A percentile compares a stretch with the other conserved stretches of the same genome.
These are phyloP conservation scores for Brenthis ino DNA, from an alignment of 2,888 invertebrate species.

Conservation along the genomic window DNA sequence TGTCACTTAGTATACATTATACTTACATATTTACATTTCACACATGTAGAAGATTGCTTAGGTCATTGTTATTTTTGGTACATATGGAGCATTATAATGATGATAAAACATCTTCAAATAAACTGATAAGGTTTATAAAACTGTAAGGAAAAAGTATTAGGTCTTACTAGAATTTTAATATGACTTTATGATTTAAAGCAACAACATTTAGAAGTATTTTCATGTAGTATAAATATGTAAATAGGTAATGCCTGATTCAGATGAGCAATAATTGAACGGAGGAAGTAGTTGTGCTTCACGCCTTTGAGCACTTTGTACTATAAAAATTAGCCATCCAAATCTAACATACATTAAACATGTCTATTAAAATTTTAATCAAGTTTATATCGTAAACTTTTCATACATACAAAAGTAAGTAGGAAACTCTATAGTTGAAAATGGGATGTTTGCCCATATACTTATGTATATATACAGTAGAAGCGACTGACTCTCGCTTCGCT, in stretches of 20 bases:
- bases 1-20: no score
- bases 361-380: no score
- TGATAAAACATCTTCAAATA: slow-evolving; percentile 13
- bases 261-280: neutral
- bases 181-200: no score
- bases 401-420: no score
- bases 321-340: slow-evolving; percentile 8
- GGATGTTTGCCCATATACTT: no score
- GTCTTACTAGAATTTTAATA: neutral
- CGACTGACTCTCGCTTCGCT: no score
- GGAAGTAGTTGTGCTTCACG: neutral
- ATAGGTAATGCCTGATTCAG: neutral
- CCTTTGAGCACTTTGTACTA: neutral
- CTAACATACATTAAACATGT: neutral
- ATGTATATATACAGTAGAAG: no score
- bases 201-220: no score
- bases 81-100: slow-evolving; percentile 3
- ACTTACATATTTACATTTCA: no score
- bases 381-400: no score
- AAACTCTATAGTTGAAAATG: no score
- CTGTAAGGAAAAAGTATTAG: neutral
- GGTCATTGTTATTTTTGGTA: slow-evolving; percentile 5
- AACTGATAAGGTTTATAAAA: slow-evolving; percentile 18
- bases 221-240: no score
- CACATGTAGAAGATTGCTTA: slow-evolving; percentile 4